phyloP scores from a whole-genome alignment of 2,888 invertebrate species.

The Pyrochroa serraticornis region DNA sequence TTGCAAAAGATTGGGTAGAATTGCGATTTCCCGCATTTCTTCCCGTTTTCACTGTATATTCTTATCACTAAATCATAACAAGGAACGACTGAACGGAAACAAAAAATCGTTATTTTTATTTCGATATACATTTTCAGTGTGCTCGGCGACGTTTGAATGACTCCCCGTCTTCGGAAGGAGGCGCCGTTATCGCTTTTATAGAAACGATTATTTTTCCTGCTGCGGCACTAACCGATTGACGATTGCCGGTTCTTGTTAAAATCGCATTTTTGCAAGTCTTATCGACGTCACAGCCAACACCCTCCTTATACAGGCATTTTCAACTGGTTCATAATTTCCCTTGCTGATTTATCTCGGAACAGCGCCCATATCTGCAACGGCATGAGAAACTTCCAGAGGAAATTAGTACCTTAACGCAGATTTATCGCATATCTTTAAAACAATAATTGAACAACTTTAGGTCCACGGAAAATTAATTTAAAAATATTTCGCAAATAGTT shows the following conservation, averaged over 20 bases:
- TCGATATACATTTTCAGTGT: no score
- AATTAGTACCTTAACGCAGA: slow-evolving; percentile 17
- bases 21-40: no score
- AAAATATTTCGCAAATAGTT: background rate
- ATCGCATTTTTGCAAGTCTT: slow-evolving; percentile 28
- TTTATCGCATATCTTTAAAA: slow-evolving; percentile 9
- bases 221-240: slow-evolving; percentile 22
- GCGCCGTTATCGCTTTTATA: slow-evolving; percentile 1
- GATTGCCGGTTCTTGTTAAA: slow-evolving; percentile 34
- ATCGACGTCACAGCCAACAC: slow-evolving; percentile 22
- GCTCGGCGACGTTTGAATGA: no score
- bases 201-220: slow-evolving; percentile 19
- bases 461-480: slow-evolving; percentile 12
- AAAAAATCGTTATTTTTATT: no score
- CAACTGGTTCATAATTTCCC: slow-evolving; percentile 24
- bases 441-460: slow-evolving; percentile 15
- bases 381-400: slow-evolving; percentile 15
- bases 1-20: slow-evolving; percentile 8
- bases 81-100: no score
- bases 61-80: no score
- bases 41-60: no score
- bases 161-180: background rate
- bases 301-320: slow-evolving; percentile 17
- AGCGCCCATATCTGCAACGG: slow-evolving; percentile 12
- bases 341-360: slow-evolving; percentile 22